phyloP scores from a whole-genome alignment of 2,888 invertebrate genomes.

The Melinaea marsaeus region DNA sequence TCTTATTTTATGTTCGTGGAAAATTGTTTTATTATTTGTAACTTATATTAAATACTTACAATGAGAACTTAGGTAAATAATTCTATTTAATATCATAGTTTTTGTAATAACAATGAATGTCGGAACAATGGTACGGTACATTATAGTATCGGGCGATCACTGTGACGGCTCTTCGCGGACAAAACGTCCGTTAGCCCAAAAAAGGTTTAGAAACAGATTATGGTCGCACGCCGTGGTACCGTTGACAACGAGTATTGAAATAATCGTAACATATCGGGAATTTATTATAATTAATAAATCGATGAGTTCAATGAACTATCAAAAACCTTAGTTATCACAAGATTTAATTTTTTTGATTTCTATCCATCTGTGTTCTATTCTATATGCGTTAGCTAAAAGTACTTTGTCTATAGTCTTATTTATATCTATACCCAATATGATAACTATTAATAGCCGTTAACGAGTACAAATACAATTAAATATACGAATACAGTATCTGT shows the following conservation, averaged over 20 bases:
- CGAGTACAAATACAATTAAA: neutral
- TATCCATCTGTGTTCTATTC: no score
- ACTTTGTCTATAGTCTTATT: no score
- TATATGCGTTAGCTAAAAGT: no score
- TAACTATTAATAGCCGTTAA: neutral
- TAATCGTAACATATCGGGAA: neutral
- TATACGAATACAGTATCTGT: constrained; percentile 2
- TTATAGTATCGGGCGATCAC: constrained; percentile 36
- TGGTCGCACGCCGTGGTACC: constrained; percentile 36
- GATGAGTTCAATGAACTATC: neutral
- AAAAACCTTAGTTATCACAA: no score
- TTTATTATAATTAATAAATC: neutral
- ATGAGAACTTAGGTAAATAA: no score
- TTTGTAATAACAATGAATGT: constrained; percentile 7
- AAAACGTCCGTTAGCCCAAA: constrained; percentile 57
- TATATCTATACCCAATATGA: no score
- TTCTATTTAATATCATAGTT: no score
- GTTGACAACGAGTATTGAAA: constrained; percentile 29
- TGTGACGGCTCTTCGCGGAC: constrained; percentile 55
- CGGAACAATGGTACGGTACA: constrained; percentile 14
- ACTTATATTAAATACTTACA: no score
- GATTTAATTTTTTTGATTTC: no score
- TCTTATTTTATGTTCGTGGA: constrained; percentile 17
- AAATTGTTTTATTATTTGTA: no score
- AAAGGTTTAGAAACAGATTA: constrained; percentile 47